Evolutionary conservation across 1,140 invertebrate genomes (phyloP), one percentile per base, ranked within the genome.

Genomic region (Holcopasites calliopsidis): DNA sequence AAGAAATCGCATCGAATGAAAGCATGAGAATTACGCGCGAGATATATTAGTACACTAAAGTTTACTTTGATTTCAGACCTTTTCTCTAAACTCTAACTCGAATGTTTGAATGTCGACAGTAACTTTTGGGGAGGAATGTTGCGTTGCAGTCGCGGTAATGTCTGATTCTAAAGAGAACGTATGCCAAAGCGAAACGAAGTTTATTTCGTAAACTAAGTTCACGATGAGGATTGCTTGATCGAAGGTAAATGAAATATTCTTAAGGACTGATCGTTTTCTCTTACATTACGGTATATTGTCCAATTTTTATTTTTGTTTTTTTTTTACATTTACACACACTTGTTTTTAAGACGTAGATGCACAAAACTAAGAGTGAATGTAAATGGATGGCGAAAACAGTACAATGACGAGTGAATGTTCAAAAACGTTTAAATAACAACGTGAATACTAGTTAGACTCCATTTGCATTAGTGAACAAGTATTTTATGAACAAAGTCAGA

Each of bases 31-130:
- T 47, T 16, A 40, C 21, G 33, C 8, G 4, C 28, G 21, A 40
- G 57, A 4, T 54, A n/a, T n/a, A n/a, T 28, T 44, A 21, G 26
- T 54, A 54, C 26, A 38, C 1, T 4, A 62, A 76, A 76, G 79
- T 81, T 81, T 76, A 74, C 61, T 78, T 74, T 74, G 61, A 74
- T 47, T 78, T 98, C 55, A 97, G 97, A 33, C 16, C 98, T 97
- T 92, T 97, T 47, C 98, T 87, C 98, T 97, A 90, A 98, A 91
- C 92, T 98, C 55, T 97, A 97, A 21, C 98, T 96, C 87, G 98
- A 98, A 92, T 98, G 97, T 97, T 97, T 97, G 42, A 97, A 96
- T 89, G 97, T 96, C 95, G 95, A 96, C 93, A 78, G 61, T 74
- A 74, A 75, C 54, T 68, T 75, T 76, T 76, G 16, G 71, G 72